These are phyloP conservation scores for Talpa occidentalis DNA, from an alignment of 2,113 vertebrate genomes.

Conservation along the genomic window DNA sequence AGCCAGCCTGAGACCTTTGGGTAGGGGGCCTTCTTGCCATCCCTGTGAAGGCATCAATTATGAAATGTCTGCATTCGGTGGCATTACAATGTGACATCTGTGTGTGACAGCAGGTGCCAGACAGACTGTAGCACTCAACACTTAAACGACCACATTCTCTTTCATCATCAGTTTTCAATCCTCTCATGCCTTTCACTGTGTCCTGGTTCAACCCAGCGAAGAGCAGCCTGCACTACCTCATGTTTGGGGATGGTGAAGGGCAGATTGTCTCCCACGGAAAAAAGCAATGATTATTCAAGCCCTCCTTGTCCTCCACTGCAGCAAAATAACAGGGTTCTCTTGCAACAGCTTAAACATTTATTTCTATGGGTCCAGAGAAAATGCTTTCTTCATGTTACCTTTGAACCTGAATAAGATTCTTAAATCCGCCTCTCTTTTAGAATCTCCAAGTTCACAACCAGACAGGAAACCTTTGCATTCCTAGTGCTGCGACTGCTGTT, in stretches of 20 bases:
- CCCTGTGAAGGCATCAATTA: neutral
- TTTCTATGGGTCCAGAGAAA: neutral
- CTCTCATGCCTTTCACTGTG: neutral
- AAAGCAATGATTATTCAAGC: neutral
- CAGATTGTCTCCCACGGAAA: neutral
- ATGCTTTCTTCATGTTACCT: neutral
- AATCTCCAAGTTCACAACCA: neutral
- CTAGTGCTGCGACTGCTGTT: neutral
- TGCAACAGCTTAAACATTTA: neutral
- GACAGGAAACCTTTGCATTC: neutral
- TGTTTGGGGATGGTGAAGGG: neutral
- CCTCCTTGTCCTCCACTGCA: neutral
- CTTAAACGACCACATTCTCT: neutral
- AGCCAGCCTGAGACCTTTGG: neutral
- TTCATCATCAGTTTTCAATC: neutral
- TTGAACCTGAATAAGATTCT: neutral
- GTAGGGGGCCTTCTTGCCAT: neutral
- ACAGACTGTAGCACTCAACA: accelerated
- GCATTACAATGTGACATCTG: neutral
- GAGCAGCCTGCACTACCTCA: neutral
- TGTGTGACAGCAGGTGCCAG: neutral
- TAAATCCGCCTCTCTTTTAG: neutral
- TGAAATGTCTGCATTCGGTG: neutral
- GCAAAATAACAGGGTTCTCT: neutral
- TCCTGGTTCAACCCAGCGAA: neutral